Base-by-base conservation (phyloP, 2,888 invertebrate species). In the Yponomeuta cagnagella region DNA sequence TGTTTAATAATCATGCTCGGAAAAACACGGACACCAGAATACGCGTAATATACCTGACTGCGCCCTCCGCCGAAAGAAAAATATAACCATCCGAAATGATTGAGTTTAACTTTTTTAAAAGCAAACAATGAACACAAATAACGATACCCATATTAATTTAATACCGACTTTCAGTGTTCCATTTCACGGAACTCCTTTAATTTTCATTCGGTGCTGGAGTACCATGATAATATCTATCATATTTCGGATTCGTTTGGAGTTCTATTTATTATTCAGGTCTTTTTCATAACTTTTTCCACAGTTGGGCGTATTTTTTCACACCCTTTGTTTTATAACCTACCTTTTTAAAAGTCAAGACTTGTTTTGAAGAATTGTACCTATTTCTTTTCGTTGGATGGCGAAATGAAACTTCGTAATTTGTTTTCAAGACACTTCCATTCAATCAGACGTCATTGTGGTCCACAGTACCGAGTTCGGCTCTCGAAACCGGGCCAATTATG, bases 41-140 rank as follows among this genome's bases (percentile, higher is more conserved):
- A 58, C 5, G 12, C 52, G 12, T 15, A 12, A 58, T 58, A 58
- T 15, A 58, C 12, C 52, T 12, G 15, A 58, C 52, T 15, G 12
- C 12, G 15, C 15, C 52, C 15, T 58, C 15, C 52, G 15, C 52
- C 52, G 52, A 12, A 15, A 58, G 52, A 58, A 12, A 58, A 58
- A 58, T 58, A 58, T 58, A 58, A 58, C 52, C 52, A 58, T 58
- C 52, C 52, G 52, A 58, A 58, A 58, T 58, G 15, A 58, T 58
- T 58, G 52, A 15, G 52, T 58, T 58, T 58, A 58, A 58, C 52
- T 12, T 58, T 58, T 58, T 58, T 58, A 5, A 58, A 58, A 58
- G 52, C 52, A 58, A 58, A 58, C 15, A 58, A 58, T 4, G 52
- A 15, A 58, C 10, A 58, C 52, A 12, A 58, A 58, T 58, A 58